phyloP scores from a whole-genome alignment of 2,113 vertebrate genomes.

The Ancistrus triradiatus region DNA sequence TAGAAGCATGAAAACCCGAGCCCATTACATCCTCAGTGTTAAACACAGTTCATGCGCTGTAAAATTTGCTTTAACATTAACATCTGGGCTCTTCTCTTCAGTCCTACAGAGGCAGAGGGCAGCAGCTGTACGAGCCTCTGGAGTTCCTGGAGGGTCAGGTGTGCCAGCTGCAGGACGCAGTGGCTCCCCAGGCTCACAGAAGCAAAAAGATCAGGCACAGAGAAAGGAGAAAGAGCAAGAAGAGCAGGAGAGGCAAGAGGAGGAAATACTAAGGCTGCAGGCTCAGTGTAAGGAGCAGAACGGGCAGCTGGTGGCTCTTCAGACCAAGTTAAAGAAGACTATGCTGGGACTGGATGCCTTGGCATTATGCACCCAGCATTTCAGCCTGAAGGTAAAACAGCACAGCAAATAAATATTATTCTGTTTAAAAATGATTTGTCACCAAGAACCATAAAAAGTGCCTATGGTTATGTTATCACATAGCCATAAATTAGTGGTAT shows the following conservation, averaged over 20 bases:
- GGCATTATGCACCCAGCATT: constrained; percentile 85
- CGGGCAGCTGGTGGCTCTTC: constrained; percentile 67
- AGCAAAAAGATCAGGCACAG: constrained; percentile 63
- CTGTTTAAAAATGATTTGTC: no score
- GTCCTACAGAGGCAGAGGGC: constrained; percentile 60
- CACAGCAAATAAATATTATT: no score
- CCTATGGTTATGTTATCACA: no score
- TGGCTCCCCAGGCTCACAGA: constrained; percentile 52
- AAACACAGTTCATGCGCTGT: neutral
- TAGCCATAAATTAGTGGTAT: no score
- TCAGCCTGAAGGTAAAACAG: constrained; percentile 79
- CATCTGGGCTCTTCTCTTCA: constrained; percentile 34
- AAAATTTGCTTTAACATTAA: neutral
- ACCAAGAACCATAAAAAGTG: no score
- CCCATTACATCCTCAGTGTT: neutral
- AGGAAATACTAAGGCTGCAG: constrained; percentile 77
- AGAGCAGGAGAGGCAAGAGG: constrained; percentile 50
- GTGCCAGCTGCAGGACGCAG: constrained; percentile 15
- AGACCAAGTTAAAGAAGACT: constrained; percentile 74
- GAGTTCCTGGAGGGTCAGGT: constrained; percentile 26
- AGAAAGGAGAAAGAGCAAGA: constrained; percentile 56
- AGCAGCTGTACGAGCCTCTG: constrained; percentile 33
- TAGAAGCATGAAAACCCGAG: no score
- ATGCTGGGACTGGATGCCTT: constrained; percentile 80
- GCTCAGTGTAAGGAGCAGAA: constrained; percentile 80